A percentile compares a stretch with the other conserved stretches of the same genome.
These are phyloP conservation scores for Hippasteria phrygiana DNA, from an alignment of 53 echinoderm and acorn worm species.

Conservation along the genomic window DNA sequence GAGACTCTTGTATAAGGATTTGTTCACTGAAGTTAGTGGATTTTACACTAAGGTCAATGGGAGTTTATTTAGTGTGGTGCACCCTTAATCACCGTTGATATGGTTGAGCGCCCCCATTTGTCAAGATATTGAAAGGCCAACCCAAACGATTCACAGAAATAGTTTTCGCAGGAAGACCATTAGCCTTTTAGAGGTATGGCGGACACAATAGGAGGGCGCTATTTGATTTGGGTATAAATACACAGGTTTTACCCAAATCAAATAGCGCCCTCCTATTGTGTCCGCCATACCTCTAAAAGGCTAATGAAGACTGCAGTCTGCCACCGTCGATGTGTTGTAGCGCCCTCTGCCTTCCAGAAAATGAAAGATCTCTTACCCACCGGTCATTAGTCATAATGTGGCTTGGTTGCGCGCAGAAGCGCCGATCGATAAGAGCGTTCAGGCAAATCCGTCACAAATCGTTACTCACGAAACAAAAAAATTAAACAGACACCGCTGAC, in stretches of 20 bases:
- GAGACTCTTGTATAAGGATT: too few relatives aligned
- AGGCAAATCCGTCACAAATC: slow-evolving; percentile 51
- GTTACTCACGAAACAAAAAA: slow-evolving; percentile 6
- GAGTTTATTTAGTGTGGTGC: neutral
- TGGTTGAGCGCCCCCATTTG: neutral
- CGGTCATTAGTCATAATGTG: neutral
- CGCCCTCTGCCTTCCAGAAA: neutral
- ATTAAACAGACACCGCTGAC: slow-evolving; percentile 53
- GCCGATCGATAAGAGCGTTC: slow-evolving; percentile 26
- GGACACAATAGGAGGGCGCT: too few relatives aligned
- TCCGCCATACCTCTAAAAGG: too few relatives aligned
- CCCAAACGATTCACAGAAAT: too few relatives aligned
- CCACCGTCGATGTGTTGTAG: neutral
- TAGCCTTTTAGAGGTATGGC: too few relatives aligned
- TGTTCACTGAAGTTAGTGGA: too few relatives aligned
- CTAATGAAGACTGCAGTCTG: too few relatives aligned
- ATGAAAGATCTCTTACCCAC: neutral
- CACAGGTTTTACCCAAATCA: too few relatives aligned
- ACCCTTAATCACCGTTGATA: neutral
- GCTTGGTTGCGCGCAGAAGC: neutral
- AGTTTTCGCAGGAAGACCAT: too few relatives aligned
- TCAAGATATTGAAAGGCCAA: neutral
- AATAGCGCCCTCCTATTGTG: too few relatives aligned
- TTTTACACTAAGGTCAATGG: too few relatives aligned
- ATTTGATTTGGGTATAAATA: too few relatives aligned